Evolutionary conservation across 2,113 vertebrate species (phyloP).

Genomic region (Oryzias woworae): DNA sequence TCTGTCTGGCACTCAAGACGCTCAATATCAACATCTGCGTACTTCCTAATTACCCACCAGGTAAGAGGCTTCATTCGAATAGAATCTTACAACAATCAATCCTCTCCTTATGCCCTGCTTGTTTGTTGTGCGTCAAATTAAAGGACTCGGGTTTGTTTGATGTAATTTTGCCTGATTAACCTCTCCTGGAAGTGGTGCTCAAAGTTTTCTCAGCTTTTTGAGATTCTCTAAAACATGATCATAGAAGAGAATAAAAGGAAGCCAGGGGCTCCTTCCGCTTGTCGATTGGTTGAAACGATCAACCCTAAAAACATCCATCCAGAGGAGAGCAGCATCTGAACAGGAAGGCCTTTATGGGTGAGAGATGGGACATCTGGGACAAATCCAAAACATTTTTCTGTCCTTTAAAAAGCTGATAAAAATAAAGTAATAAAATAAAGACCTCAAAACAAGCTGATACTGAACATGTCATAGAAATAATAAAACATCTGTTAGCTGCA

Average conservation of each 20-base stretch:
- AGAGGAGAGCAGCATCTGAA: background rate
- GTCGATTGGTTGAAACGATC: background rate
- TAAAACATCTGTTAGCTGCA: too few relatives aligned
- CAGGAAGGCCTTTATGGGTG: background rate
- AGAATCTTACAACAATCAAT: constrained; percentile 59
- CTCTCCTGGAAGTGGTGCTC: background rate
- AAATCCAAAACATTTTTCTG: background rate
- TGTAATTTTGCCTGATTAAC: constrained; percentile 35
- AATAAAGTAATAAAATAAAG: too few relatives aligned
- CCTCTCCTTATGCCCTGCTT: constrained; percentile 44
- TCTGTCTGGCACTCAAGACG: constrained; percentile 43
- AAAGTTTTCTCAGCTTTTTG: background rate
- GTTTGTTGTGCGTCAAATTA: constrained; percentile 45
- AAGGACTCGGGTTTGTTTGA: constrained; percentile 20
- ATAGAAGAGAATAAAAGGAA: background rate
- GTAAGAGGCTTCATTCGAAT: constrained; percentile 57
- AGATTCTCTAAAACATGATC: background rate
- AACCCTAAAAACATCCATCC: background rate
- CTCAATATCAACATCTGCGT: constrained; percentile 61
- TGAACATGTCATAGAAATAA: too few relatives aligned
- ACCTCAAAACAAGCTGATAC: too few relatives aligned
- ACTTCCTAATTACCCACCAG: constrained; percentile 66
- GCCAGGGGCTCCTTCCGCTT: too few relatives aligned
- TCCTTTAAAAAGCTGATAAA: too few relatives aligned
- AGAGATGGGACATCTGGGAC: background rate